These are phyloP conservation scores for Lordiphosa mommai DNA, from an alignment of 1,140 invertebrate genomes.

Conservation along the genomic window DNA sequence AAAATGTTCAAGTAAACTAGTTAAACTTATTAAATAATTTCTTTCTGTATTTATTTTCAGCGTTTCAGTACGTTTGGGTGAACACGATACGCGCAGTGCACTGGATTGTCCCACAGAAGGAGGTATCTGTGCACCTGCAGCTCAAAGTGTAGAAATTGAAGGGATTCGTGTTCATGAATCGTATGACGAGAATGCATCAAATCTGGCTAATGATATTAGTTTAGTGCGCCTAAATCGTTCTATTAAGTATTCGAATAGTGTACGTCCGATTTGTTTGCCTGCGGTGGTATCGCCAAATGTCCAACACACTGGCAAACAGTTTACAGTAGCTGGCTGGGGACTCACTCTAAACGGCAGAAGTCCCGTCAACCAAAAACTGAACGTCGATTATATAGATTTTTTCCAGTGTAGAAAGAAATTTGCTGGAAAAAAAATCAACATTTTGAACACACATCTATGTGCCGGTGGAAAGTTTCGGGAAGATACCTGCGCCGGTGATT, in stretches of 20 bases:
- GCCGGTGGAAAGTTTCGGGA: too few relatives aligned
- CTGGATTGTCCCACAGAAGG: conserved; percentile 79
- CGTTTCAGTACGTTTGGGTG: conserved; percentile 80
- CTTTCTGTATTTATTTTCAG: conserved; percentile 26
- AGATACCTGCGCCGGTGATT: too few relatives aligned
- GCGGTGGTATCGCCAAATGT: conserved; percentile 31
- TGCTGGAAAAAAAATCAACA: too few relatives aligned
- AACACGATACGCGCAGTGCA: conserved; percentile 79
- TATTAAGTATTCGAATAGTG: conserved; percentile 79
- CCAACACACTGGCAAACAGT: conserved; percentile 38
- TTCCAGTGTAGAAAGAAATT: too few relatives aligned
- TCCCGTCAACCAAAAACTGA: too few relatives aligned
- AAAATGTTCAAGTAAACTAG: too few relatives aligned
- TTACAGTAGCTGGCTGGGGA: conserved; percentile 85
- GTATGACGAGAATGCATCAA: conserved; percentile 71
- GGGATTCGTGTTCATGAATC: conserved; percentile 78
- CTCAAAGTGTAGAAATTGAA: conserved; percentile 52
- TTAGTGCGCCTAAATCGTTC: conserved; percentile 78
- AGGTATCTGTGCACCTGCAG: conserved; percentile 48
- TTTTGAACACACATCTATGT: too few relatives aligned
- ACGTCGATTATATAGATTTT: too few relatives aligned
- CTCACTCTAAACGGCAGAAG: too few relatives aligned
- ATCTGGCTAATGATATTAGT: conserved; percentile 80
- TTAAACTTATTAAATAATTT: too few relatives aligned
- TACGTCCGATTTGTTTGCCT: conserved; percentile 83